A percentile compares a stretch with the other conserved stretches of the same genome.
These are phyloP conservation scores for Coryphaenoides rupestris DNA, from an alignment of 2,113 vertebrate genomes.

Conservation along the genomic window DNA sequence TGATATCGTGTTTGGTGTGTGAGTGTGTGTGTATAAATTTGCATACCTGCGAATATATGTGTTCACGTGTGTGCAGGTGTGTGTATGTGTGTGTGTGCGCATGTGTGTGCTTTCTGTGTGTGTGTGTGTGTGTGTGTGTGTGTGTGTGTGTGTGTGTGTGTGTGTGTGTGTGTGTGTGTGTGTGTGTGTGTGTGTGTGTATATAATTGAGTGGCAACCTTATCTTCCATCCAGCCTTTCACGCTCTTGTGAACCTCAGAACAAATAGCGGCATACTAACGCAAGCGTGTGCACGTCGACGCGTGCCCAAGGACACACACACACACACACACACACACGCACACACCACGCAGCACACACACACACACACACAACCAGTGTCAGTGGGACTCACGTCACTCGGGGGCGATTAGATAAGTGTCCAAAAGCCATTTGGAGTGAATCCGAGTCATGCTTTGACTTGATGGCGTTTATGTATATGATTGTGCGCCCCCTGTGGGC, in stretches of 20 bases:
- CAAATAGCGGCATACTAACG: not conserved
- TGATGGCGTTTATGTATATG: too few species aligned
- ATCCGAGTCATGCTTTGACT: too few species aligned
- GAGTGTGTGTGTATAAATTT: not conserved
- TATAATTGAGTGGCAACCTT: not conserved
- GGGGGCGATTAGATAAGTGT: too few species aligned
- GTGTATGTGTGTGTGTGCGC: not conserved
- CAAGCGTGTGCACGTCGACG: not conserved
- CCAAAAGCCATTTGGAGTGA: too few species aligned
- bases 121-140: not conserved
- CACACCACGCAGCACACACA: too few species aligned
- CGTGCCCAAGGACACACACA: not conserved
- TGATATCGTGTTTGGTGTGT: too few species aligned
- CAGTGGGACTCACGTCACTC: too few species aligned
- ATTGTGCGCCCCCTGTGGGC: too few species aligned
- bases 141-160: not conserved
- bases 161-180: not conserved
- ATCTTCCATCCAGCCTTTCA: not conserved
- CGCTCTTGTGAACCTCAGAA: not conserved
- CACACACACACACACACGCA: not conserved
- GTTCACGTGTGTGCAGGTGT: not conserved
- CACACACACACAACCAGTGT: too few species aligned
- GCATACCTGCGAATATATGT: not conserved
- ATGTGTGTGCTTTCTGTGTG: too few species aligned
- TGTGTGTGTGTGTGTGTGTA: not conserved